Base-by-base conservation (phyloP, 2,888 invertebrate species). In the Seira musarum region DNA sequence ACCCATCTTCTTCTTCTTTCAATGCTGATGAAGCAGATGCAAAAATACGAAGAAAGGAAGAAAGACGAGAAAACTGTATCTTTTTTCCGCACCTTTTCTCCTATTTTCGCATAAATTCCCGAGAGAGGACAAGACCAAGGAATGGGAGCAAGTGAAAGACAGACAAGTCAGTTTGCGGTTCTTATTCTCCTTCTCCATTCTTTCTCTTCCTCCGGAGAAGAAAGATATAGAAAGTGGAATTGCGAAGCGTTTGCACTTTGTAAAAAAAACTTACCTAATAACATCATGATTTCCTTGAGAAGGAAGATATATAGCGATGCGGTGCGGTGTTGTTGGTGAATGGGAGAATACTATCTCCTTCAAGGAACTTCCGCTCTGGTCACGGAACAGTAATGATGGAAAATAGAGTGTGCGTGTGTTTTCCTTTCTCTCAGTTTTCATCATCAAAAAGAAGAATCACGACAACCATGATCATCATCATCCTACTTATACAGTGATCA, bases 381-480 rank as follows among this genome's bases (percentile, higher is more conserved):
- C 76, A 77, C 70, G 76, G 76, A 63, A 70, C 64, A 70, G 70
- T 77, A 70, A 76, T 68, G 68, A 76, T 76, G 64, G 74, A 69
- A 70, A 24, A 77, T 77, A 53, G 69, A 46, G 70, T 70, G 70
- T 70, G 46, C 60, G 53, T 67, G 40, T 75, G 64, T 46, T 30
- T 64, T 24, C 63, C 40, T 76, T 35, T 15, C 63, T 68, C 24
- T 8, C n/a, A 40, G 40, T 40, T 40, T 40, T 40, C 40, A 40
- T 40, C 40, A 40, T 40, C 40, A 40, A 13, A 40, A 40, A 8
- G 40, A 8, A 40, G 40, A 40, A 13, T n/a, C n/a, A 40, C 13
- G 40, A 40, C 13, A 13, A 40, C 13, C 6, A 40, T 6, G 40
- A 40, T 40, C 40, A 40, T n/a, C n/a, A n/a, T n/a, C n/a, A n/a